Evolutionary conservation across 2,797 vertebrate genomes (phyloP).

Genomic region (Coendou prehensilis): DNA sequence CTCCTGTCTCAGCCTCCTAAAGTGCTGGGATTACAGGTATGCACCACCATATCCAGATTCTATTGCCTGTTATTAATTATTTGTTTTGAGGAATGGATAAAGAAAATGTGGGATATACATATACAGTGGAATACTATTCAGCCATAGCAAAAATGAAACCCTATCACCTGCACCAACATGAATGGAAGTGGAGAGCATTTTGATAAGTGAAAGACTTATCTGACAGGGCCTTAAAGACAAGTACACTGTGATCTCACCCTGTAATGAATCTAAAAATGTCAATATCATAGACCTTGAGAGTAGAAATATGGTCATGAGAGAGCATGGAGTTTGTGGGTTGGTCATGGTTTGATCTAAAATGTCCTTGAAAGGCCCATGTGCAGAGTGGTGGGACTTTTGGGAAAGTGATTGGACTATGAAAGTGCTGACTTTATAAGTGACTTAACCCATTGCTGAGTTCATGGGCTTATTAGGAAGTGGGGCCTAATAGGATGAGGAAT

Average conservation of each 20-base stretch:
- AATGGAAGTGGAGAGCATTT: background rate
- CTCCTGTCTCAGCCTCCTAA: background rate
- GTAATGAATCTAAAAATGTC: background rate
- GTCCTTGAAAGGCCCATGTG: background rate
- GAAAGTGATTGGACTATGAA: background rate
- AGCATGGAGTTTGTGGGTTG: background rate
- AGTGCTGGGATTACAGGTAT: background rate
- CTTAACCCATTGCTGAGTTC: background rate
- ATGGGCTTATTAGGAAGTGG: background rate
- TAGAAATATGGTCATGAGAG: background rate
- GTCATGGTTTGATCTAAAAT: background rate
- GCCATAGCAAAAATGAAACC: background rate
- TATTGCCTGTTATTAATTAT: background rate
- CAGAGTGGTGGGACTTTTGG: background rate
- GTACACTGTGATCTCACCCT: background rate
- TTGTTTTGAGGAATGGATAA: background rate
- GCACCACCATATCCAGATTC: background rate
- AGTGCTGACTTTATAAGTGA: background rate
- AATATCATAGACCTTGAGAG: background rate
- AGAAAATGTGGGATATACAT: background rate
- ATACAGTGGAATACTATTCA: background rate
- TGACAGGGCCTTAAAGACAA: background rate
- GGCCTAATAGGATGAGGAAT: background rate
- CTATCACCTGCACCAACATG: background rate
- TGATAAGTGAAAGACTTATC: background rate